These are phyloP conservation scores for Aleadryas rufinucha DNA, from an alignment of 2,113 vertebrate genomes.

Conservation along the genomic window DNA sequence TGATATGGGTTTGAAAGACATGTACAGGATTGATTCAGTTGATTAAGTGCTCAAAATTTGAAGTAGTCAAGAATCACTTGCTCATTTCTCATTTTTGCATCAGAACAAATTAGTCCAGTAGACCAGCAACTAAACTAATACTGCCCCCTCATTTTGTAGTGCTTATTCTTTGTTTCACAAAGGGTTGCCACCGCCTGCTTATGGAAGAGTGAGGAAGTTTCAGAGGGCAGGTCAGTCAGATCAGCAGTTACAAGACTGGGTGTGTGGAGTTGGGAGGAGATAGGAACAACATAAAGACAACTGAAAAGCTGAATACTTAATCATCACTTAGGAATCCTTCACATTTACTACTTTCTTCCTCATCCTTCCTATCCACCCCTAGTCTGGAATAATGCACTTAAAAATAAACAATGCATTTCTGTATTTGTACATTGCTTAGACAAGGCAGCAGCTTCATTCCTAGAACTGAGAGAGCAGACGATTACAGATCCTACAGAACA, in stretches of 20 bases:
- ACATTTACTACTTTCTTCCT: not conserved
- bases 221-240: not conserved
- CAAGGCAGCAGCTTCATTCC: not conserved
- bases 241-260: not conserved
- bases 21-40: not conserved
- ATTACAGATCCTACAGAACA: not conserved
- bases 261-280: not conserved
- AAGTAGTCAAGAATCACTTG: not conserved
- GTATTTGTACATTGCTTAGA: not conserved
- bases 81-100: not conserved
- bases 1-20: not conserved
- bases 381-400: not conserved
- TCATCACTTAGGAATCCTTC: not conserved
- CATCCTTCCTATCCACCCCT: not conserved
- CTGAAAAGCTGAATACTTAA: not conserved
- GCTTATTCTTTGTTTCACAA: not conserved
- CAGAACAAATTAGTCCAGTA: not conserved
- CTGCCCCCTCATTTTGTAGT: fast-evolving
- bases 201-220: not conserved
- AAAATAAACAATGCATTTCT: not conserved
- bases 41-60: not conserved
- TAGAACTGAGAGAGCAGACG: not conserved
- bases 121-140: not conserved
- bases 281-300: not conserved
- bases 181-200: fast-evolving